Evolutionary conservation across 2,797 vertebrate genomes (phyloP).

Genomic region (Gobio occitaniae): DNA sequence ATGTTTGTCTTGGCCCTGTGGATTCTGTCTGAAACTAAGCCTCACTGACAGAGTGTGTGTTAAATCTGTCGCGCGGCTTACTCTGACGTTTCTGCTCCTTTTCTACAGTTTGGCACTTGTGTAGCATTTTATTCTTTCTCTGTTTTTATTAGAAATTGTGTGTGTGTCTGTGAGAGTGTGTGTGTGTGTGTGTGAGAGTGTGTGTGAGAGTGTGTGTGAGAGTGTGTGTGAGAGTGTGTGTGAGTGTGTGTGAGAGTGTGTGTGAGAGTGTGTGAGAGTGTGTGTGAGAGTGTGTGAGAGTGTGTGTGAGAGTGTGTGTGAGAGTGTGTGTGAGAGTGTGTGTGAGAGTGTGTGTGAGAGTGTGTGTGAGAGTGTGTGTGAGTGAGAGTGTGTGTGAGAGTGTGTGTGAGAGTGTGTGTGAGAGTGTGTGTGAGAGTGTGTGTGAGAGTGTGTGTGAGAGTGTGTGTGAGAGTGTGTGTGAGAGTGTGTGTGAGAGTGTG

Average conservation of each 20-base stretch:
- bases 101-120: neutral
- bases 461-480: neutral
- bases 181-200: neutral
- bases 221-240: too few species aligned
- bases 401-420: too few species aligned
- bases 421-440: too few species aligned
- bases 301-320: too few species aligned
- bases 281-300: too few species aligned
- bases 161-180: too few species aligned
- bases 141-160: too few species aligned
- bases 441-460: too few species aligned
- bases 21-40: constrained; percentile 1
- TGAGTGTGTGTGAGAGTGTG: neutral
- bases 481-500: neutral
- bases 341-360: too few species aligned
- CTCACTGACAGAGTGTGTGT: neutral
- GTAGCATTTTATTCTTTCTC: neutral
- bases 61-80: neutral
- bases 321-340: too few species aligned
- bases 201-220: too few species aligned
- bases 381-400: neutral
- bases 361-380: too few species aligned
- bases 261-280: neutral
- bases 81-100: neutral
- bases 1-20: constrained; percentile 29